Base-by-base conservation (phyloP, 2,797 vertebrate genomes). In the Lates japonicus region DNA sequence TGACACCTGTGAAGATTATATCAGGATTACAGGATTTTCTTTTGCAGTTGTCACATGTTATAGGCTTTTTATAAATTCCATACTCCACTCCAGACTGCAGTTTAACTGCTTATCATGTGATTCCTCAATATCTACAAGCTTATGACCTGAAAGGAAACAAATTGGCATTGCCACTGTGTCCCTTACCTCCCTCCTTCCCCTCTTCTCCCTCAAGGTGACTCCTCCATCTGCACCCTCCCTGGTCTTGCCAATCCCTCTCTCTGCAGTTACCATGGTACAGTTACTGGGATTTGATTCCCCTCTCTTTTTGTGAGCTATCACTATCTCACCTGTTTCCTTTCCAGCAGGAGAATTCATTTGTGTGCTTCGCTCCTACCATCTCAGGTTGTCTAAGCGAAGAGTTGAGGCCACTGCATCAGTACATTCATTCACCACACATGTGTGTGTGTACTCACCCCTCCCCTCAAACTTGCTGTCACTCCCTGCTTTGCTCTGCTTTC, bases 121-220 rank as follows among this genome's bases (percentile, higher is more conserved):
- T 59, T 65, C 55, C 13, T 57, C 29, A 49, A 51, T 77, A 85
- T 82, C 72, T 67, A 66, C 75, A 77, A 67, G 86, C 84, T 64
- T 46, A 31, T 84, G 83, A 86, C 81, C 89, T 90, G 84, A 76
- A 93, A 88, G 85, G 42, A 81, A 86, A 82, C 70, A 77, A 67
- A 81, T 48, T 88, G 87, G 88, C 88, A 78, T 75, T 67, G 74
- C 81, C 69, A 52, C 52, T 22, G 46, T 71, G 61, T 86, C 67
- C 74, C 74, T 61, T 65, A 73, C 76, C 78, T 84, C 79, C 85
- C 78, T 83, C 71, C 80, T 64, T 88, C 69, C 85, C 62, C 78
- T 80, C 77, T 39, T 69, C 80, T 73, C 63, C 82, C 88, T 94
- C 93, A 94, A 95, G 94, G 93, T 94, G 92, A 95, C 94, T 93